Base-by-base conservation (phyloP, 2,888 invertebrate species). In the Parnassius orleans region DNA sequence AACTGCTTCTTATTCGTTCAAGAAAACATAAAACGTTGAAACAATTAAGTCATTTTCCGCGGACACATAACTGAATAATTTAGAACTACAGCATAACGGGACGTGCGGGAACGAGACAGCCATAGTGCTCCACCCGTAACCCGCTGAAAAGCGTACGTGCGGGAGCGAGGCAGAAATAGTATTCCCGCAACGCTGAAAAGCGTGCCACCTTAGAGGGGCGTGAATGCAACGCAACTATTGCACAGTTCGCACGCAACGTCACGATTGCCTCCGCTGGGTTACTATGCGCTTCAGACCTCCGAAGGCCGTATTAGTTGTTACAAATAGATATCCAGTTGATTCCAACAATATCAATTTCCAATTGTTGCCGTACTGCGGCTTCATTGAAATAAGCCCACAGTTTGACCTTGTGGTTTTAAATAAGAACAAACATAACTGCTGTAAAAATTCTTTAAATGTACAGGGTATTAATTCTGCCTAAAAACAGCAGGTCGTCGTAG, bases 291-390 rank as follows among this genome's bases (percentile, higher is more conserved):
- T 11, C 12, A 41, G 15, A 53, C 53, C 48, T 7, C 42, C 14
- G 53, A 54, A 60, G 60, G 60, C 60, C 54, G 43, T 43, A 43
- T 50, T 50, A 48, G 54, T 60, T 48, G 53, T 50, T 50, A 50
- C 60, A 54, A 54, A 60, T 48, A 51, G 43, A 60, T 60, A 60
- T 50, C 54, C 48, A 48, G 19, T 54, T 43, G 60, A 50, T 60
- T 42, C 48, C 10, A 24, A 15, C 43, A 54, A 54, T 60, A 60
- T 60, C 54, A 60, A 44, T 60, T 60, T 60, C 60, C 60, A 43
- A 50, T 54, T 12, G 54, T 48, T 19, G 19, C 14, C 5, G 14
- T 48, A 9, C 9, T 14, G 14, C 50, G 48, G 42, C 42, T 24
- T 50, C 50, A 48, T 24, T 15, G 43, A 5, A 48, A 11, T 33